Evolutionary conservation across 1,140 invertebrate genomes (phyloP).

Genomic region (Achroia grisella): DNA sequence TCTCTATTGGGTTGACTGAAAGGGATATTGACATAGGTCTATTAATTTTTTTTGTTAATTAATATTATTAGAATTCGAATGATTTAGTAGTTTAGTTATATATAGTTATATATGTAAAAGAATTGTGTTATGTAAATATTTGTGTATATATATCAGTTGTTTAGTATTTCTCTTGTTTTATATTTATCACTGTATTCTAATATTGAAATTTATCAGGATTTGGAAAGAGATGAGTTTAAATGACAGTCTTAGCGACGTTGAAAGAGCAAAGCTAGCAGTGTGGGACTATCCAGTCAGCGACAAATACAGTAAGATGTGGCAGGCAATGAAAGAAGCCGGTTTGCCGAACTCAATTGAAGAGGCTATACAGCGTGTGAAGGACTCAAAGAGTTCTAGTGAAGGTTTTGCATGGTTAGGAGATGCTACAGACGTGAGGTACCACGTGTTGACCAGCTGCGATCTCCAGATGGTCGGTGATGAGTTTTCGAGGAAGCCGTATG

Average conservation of each 20-base stretch:
- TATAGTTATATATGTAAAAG: too few species aligned
- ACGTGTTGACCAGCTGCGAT: constrained; percentile 90
- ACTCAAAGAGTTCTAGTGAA: constrained; percentile 82
- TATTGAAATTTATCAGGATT: constrained; percentile 88
- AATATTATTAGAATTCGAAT: too few species aligned
- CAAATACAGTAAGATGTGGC: constrained; percentile 99
- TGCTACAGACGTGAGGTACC: constrained; percentile 93
- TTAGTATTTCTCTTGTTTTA: too few species aligned
- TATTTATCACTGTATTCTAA: too few species aligned
- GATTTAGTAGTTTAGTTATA: too few species aligned
- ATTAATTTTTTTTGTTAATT: too few species aligned
- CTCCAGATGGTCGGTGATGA: constrained; percentile 94
- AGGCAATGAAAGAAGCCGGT: constrained; percentile 93
- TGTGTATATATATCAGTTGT: too few species aligned
- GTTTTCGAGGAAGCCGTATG: constrained; percentile 97
- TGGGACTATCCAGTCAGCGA: constrained; percentile 99
- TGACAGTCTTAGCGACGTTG: constrained; percentile 90
- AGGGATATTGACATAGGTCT: too few species aligned
- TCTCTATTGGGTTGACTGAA: too few species aligned
- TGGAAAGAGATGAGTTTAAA: constrained; percentile 99
- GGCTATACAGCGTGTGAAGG: constrained; percentile 85
- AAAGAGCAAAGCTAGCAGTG: constrained; percentile 94
- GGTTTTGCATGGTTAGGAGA: constrained; percentile 97
- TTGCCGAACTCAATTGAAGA: constrained; percentile 85
- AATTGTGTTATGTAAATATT: too few species aligned